Evolutionary conservation across 2,113 vertebrate species (phyloP).

Genomic region (Gracilinanus agilis): DNA sequence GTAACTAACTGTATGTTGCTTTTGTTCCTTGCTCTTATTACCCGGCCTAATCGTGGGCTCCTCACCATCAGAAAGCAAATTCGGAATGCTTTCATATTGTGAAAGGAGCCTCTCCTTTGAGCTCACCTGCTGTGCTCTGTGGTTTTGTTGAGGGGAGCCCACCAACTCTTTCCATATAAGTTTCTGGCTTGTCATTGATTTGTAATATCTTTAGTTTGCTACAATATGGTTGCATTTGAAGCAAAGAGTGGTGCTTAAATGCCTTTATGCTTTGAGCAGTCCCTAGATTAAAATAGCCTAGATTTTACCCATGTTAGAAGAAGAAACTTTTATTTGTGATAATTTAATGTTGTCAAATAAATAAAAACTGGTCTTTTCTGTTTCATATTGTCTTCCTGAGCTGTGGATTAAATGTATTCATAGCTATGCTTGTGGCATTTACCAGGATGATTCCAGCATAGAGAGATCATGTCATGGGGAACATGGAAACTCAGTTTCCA

Average conservation of each 20-base stretch:
- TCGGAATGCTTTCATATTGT: not conserved
- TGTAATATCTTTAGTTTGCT: slow-evolving; percentile 23
- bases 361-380: slow-evolving; percentile 48
- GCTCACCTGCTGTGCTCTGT: not conserved
- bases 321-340: slow-evolving; percentile 44
- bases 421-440: slow-evolving; percentile 41
- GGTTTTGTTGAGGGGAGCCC: not conserved
- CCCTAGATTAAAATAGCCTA: slow-evolving; percentile 32
- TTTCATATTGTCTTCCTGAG: slow-evolving; percentile 48
- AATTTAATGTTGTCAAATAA: slow-evolving; percentile 42
- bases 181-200: slow-evolving; percentile 42
- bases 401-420: slow-evolving; percentile 49
- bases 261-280: slow-evolving; percentile 7
- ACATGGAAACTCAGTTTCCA: slow-evolving; percentile 39
- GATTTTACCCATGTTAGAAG: slow-evolving; percentile 46
- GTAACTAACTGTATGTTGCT: slow-evolving; percentile 13
- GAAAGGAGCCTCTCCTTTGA: not conserved
- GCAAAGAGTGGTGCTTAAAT: not conserved
- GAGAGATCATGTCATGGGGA: slow-evolving; percentile 35
- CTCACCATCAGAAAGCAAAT: slow-evolving; percentile 6
- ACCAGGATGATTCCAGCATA: slow-evolving; percentile 38
- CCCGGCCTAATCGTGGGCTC: not conserved
- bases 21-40: not conserved
- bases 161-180: slow-evolving; percentile 14
- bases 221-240: slow-evolving; percentile 5